phyloP scores from a whole-genome alignment of 2,888 invertebrate species.

The Biston stratarius region DNA sequence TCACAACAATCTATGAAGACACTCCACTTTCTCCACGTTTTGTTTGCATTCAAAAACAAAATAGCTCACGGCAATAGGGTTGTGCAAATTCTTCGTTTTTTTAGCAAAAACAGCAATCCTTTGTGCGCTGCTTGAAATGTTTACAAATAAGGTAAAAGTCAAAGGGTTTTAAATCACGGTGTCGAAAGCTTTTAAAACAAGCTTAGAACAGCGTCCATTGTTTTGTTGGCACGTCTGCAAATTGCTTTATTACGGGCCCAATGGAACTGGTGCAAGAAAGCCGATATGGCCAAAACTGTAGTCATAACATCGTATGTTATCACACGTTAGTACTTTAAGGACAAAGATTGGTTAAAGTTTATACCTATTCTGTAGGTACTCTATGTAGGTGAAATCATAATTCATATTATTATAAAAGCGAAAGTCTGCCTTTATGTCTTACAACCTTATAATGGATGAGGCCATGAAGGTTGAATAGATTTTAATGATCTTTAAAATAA shows the following conservation, averaged over 20 bases:
- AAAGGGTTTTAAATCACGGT: conserved; percentile 85
- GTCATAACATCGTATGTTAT: conserved; percentile 81
- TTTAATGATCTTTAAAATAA: too few species aligned
- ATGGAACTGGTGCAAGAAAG: conserved; percentile 74
- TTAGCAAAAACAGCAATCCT: conserved; percentile 73
- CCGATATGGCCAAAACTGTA: conserved; percentile 80
- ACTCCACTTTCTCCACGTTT: conserved; percentile 68
- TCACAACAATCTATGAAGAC: conserved; percentile 37
- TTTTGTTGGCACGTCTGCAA: conserved; percentile 82
- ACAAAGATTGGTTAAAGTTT: neutral
- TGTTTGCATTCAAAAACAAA: conserved; percentile 60
- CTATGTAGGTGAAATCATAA: neutral
- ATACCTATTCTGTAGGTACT: neutral
- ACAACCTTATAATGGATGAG: too few species aligned
- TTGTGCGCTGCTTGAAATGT: conserved; percentile 76
- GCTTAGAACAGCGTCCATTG: conserved; percentile 82
- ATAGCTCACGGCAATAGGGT: conserved; percentile 79
- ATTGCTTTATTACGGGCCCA: conserved; percentile 83
- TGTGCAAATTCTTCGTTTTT: conserved; percentile 78
- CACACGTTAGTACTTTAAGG: conserved; percentile 49
- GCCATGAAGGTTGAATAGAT: too few species aligned
- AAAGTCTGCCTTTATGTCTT: too few species aligned
- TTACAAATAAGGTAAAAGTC: conserved; percentile 83
- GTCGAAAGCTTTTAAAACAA: conserved; percentile 85
- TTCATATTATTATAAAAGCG: too few species aligned